phyloP scores from a whole-genome alignment of 2,797 vertebrate genomes.

The Podarcis siculus region DNA sequence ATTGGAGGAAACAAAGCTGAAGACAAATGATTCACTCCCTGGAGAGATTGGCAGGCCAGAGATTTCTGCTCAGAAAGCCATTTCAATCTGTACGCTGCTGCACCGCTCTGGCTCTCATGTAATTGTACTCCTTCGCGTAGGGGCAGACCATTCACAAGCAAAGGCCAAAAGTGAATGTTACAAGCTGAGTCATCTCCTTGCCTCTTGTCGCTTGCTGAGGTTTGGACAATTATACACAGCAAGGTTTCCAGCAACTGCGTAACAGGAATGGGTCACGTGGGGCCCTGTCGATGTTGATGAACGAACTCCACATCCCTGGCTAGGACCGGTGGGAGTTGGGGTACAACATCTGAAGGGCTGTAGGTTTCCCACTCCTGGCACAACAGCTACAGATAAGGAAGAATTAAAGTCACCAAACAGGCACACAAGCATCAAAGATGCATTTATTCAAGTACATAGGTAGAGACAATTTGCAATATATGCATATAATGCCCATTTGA shows the following conservation, averaged over 20 bases:
- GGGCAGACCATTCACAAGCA: not conserved
- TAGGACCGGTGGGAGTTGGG: not conserved
- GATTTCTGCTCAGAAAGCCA: not conserved
- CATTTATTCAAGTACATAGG: slow-evolving; percentile 79
- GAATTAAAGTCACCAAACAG: slow-evolving; percentile 29
- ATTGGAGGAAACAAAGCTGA: not conserved
- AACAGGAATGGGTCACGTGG: too few relatives aligned
- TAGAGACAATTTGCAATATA: slow-evolving; percentile 53
- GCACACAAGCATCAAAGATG: slow-evolving; percentile 51
- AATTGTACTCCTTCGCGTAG: not conserved
- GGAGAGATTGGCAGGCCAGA: not conserved
- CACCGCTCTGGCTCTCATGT: not conserved
- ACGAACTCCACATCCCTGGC: not conserved
- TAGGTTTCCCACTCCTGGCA: not conserved
- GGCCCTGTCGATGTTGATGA: too few relatives aligned
- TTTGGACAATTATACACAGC: not conserved
- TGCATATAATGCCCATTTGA: slow-evolving; percentile 62
- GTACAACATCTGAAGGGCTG: not conserved
- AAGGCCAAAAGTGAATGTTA: not conserved
- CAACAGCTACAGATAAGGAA: not conserved
- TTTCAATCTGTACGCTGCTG: not conserved
- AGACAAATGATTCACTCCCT: not conserved
- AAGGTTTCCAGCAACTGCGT: not conserved
- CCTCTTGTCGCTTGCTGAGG: not conserved
- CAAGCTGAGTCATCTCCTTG: not conserved